Base-by-base conservation (phyloP, 1,140 invertebrate species). In the Pemphigus obesinymphae region DNA sequence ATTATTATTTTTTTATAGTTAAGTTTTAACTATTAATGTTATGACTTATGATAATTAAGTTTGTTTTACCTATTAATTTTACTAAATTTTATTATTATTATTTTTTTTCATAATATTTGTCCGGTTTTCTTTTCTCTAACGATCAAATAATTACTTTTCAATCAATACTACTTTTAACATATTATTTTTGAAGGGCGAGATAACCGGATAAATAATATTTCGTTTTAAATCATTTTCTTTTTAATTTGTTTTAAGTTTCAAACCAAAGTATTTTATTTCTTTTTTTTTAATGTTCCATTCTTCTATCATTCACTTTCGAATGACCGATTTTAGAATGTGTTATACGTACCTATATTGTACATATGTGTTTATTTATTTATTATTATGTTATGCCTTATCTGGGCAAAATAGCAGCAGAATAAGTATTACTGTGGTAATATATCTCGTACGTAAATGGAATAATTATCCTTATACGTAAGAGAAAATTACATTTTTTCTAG, bases 351-450 rank as follows among this genome's bases (percentile, higher is more conserved):
- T 50, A 26, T 34, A 50, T 73, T 73, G 70, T 73, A 73, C 7
- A 73, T 73, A 73, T 1, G 31, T 73, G 50, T 73, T 73, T 50
- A 50, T 73, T 72, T 48, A 48, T 72, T 73, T 50, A 31, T 73
- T 48, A 73, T 73, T n/a, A 70, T 45, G 13, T 70, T 45, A 26
- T 5, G 66, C 34, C 37, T 31, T 31, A 50, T 50, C 8, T 50
- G 2, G 20, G 45, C 26, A 26, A 31, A 73, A 73, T 48, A 73
- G 17, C 31, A n/a, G 26, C 8, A 73, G 26, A 73, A 73, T 31
- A 73, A 73, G 70, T 73, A 73, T 50, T 73, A 23, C 43, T 73
- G 43, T 73, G 70, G 50, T 73, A 73, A 73, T n/a, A 20, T 11
- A 3, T 50, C 17, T 50, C 45, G 3, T 50, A n/a, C 70, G 15